Base-by-base conservation (phyloP, 2,888 invertebrate species). In the Halictus quadricinctus region DNA sequence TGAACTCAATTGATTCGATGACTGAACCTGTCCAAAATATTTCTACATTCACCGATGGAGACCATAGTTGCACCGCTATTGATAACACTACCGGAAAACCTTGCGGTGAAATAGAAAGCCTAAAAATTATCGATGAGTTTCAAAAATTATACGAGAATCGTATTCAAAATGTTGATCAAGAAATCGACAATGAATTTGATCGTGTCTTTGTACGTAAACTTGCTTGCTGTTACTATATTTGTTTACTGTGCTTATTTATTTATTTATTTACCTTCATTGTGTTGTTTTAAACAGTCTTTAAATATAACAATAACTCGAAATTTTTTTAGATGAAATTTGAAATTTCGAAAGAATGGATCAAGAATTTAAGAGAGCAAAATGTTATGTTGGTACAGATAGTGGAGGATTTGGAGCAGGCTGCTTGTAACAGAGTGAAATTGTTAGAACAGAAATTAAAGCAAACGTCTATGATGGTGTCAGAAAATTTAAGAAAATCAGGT, bases 331-430 rank as follows among this genome's bases (percentile, higher is more conserved):
- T 96, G 89, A 97, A 97, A 93, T 94, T 97, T 88, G 95, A 95
- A 64, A 95, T 96, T 83, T 95, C 97, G 88, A 95, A 95, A 85
- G 95, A 96, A 79, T 97, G 97, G 97, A 96, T 97, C 87, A 94
- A 95, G 74, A 97, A 97, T 94, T 95, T 97, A 91, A 95, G 95
- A 66, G 96, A 96, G 48, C 97, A 97, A 95, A 97, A 97, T 94
- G 95, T 95, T 72, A 95, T 97, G 95, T 95, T 97, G 89, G 96
- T 96, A 76, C 95, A 95, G 80, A 96, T 96, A 4, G 96, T 97
- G 1, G 96, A 96, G 92, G 96, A 97, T 90, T 93, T 97, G 90
- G 97, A 97, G 94, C 93, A 95, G 43, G 97, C 97, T 90, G 96
- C 97, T 74, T 96, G 96, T 36, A 94, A 95, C 76, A 95, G 96